These are phyloP conservation scores for Tapirus terrestris DNA, from an alignment of 2,113 vertebrate species.

Conservation along the genomic window DNA sequence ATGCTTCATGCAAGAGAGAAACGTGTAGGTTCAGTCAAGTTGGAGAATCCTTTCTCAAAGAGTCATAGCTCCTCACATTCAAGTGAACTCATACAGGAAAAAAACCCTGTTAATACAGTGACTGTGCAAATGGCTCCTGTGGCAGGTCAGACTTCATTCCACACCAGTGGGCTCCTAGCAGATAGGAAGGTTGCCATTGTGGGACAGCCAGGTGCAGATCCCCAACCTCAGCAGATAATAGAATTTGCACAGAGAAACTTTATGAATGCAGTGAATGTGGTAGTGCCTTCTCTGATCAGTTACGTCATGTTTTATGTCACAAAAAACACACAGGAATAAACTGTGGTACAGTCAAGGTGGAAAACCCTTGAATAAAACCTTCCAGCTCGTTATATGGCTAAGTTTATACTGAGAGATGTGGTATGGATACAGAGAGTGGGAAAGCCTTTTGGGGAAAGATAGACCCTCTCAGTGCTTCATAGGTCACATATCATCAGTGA, in stretches of 20 bases:
- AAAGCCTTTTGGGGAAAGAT: background rate
- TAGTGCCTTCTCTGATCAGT: background rate
- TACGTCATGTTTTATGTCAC: slow-evolving; percentile 24
- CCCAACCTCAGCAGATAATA: background rate
- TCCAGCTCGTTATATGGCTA: background rate
- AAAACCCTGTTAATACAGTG: background rate
- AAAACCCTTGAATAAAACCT: slow-evolving; percentile 40
- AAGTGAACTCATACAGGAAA: background rate
- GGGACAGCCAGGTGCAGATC: background rate
- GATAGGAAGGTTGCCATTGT: background rate
- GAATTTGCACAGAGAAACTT: slow-evolving; percentile 43
- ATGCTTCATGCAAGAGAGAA: slow-evolving; percentile 68
- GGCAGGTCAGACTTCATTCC: background rate
- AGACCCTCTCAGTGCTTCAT: background rate
- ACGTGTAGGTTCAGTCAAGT: background rate
- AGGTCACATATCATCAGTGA: background rate
- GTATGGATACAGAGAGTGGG: background rate
- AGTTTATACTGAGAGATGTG: background rate
- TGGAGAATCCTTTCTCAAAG: slow-evolving; percentile 50
- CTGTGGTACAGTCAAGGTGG: background rate
- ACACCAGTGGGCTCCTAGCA: background rate
- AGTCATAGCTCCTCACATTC: background rate
- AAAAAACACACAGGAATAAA: background rate
- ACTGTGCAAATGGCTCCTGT: background rate
- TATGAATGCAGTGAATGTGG: slow-evolving; percentile 42